Evolutionary conservation across 2,888 invertebrate genomes (phyloP), one percentile per base, ranked within the genome.

Genomic region (Megamerina dolium): DNA sequence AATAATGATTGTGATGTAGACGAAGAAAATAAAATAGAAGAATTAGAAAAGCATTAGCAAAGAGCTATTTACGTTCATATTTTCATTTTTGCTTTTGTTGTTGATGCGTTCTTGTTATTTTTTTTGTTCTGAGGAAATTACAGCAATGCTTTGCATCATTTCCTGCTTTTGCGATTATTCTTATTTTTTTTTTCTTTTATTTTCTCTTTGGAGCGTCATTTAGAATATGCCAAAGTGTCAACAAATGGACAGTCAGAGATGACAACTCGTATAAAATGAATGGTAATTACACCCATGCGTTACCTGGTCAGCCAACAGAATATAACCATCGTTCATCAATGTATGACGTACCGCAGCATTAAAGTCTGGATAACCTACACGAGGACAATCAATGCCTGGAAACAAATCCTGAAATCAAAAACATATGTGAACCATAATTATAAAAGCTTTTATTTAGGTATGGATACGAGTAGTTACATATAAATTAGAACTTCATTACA

Each of bases 381-480:
- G 78, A 0, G 92, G 91, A 60, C 90, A 92, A 60, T 92, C 88
- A 59, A 93, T 74, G 0, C 90, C 90, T 0, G 93, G 93, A 70
- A 94, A 94, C 48, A 94, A 72, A 68, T 94, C 93, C 58, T 83
- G 19, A 23, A 37, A 33, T 10, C 32, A 27, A 18, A 21, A 32
- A 23, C 5, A 23, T n/a, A n/a, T n/a, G n/a, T n/a, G n/a, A n/a
- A n/a, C n/a, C n/a, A n/a, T n/a, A n/a, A n/a, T n/a, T 17, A 13
- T 21, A 37, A n/a, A 5, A 10, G 27, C 4, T 18, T 20, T 5
- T 20, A 37, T 5, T 33, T 16, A 16, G n/a, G n/a, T n/a, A n/a
- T n/a, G n/a, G n/a, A n/a, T n/a, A n/a, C n/a, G n/a, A n/a, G n/a
- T n/a, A n/a, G n/a, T n/a, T n/a, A n/a, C n/a, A n/a, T n/a, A n/a